Percentiles rank a stretch among this genome's conserved stretches.
phyloP scores from a whole-genome alignment of 2,797 vertebrate species.

The Phoeniculus purpureus region DNA sequence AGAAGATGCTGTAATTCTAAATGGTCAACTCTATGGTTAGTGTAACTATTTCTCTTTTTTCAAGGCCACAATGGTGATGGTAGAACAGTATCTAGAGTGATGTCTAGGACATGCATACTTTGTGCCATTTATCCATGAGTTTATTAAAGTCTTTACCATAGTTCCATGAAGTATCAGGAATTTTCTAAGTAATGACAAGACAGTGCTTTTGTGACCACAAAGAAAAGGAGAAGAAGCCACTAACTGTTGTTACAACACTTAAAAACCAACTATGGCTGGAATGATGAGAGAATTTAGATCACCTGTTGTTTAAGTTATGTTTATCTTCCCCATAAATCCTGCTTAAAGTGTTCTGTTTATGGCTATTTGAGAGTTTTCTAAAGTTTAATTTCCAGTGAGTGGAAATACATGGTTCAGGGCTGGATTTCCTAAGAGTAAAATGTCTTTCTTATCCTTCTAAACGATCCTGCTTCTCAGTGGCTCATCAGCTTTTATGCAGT shows the following conservation, averaged over 20 bases:
- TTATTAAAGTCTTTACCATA: background rate
- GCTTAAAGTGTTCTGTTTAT: background rate
- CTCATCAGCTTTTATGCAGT: slow-evolving; percentile 26
- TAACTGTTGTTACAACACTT: background rate
- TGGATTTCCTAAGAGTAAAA: background rate
- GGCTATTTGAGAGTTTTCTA: background rate
- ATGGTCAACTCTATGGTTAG: background rate
- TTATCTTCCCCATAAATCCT: slow-evolving; percentile 3
- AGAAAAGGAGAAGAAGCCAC: background rate
- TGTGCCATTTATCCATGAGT: no score
- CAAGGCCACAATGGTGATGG: background rate
- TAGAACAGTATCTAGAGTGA: background rate
- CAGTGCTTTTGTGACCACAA: background rate
- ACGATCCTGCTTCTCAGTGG: background rate
- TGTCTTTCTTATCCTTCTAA: slow-evolving; percentile 2
- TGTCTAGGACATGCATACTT: no score
- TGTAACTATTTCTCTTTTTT: background rate
- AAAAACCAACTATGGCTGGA: background rate
- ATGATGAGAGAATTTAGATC: background rate
- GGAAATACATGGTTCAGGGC: background rate
- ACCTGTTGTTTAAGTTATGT: background rate
- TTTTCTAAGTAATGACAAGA: background rate
- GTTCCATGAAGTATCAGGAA: background rate
- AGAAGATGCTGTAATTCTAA: no score
- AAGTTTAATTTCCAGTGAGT: slow-evolving; percentile 1